A percentile compares a stretch with the other conserved stretches of the same genome.
These are phyloP conservation scores for Drosophila ohnishii DNA, from an alignment of 1,140 invertebrate genomes.

Conservation along the genomic window DNA sequence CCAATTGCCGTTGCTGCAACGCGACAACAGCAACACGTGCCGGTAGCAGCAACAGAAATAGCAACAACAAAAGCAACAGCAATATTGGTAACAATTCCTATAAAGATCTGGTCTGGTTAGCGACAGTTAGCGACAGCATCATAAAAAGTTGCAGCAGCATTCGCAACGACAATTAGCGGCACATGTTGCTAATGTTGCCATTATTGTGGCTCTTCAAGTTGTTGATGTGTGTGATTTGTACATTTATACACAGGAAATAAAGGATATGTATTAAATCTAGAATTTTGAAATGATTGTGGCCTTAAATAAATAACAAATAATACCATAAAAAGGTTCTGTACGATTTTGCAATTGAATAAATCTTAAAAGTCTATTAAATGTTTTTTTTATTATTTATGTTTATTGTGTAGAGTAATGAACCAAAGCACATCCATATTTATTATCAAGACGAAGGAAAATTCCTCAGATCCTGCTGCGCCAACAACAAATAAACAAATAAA, in stretches of 20 bases:
- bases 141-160: conserved; percentile 61
- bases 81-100: conserved; percentile 33
- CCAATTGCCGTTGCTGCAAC: conserved; percentile 21
- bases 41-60: conserved; percentile 6
- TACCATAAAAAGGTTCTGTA: no score
- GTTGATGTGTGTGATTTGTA: neutral
- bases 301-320: no score
- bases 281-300: no score
- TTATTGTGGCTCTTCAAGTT: conserved; percentile 31
- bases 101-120: conserved; percentile 34
- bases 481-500: conserved; percentile 13
- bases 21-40: conserved; percentile 18
- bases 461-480: neutral
- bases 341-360: neutral
- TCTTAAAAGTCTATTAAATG: neutral
- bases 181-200: conserved; percentile 63
- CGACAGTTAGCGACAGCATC: conserved; percentile 41
- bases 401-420: neutral
- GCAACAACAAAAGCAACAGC: conserved; percentile 20
- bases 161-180: conserved; percentile 61
- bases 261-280: neutral
- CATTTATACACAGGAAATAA: conserved; percentile 4
- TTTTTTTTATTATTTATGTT: conserved; percentile 1
- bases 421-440: neutral
- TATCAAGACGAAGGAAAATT: neutral